Evolutionary conservation across 1,140 invertebrate species (phyloP).

Genomic region (Druon quercuslanigerum): DNA sequence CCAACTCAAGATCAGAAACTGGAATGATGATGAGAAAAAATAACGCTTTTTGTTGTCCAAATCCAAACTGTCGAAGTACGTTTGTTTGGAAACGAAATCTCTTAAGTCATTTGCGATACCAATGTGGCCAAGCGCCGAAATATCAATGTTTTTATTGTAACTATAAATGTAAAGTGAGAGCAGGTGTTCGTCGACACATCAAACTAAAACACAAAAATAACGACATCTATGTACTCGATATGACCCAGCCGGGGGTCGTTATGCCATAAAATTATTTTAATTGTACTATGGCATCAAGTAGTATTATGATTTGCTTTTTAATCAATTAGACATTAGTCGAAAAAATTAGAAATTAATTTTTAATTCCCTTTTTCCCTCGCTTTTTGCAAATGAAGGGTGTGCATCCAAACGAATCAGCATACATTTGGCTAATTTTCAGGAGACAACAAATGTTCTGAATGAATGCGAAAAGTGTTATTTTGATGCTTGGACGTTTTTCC

Average conservation of each 20-base stretch:
- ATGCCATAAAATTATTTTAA: not conserved
- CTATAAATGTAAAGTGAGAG: slow-evolving; percentile 56
- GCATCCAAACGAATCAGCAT: too few species aligned
- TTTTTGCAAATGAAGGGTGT: too few species aligned
- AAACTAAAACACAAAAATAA: slow-evolving; percentile 60
- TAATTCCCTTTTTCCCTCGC: too few species aligned
- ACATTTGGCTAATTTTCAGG: too few species aligned
- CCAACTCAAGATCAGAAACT: not conserved
- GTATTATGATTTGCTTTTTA: too few species aligned
- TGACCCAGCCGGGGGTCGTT: slow-evolving; percentile 10
- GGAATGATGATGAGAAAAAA: not conserved
- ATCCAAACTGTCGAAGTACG: slow-evolving; percentile 34
- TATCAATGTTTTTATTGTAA: slow-evolving; percentile 72
- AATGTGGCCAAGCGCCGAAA: slow-evolving; percentile 71
- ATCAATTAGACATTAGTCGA: too few species aligned
- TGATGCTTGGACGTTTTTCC: too few species aligned
- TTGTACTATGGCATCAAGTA: too few species aligned
- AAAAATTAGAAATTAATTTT: too few species aligned
- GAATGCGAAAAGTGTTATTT: too few species aligned
- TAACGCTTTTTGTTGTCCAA: slow-evolving; percentile 36
- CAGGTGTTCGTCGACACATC: slow-evolving; percentile 60
- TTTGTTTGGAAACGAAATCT: slow-evolving; percentile 66
- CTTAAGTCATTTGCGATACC: slow-evolving; percentile 70
- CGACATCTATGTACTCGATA: slow-evolving; percentile 38
- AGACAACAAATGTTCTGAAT: too few species aligned